Evolutionary conservation across 2,888 invertebrate genomes (phyloP).

Genomic region (Brachynemurus nebulosus): DNA sequence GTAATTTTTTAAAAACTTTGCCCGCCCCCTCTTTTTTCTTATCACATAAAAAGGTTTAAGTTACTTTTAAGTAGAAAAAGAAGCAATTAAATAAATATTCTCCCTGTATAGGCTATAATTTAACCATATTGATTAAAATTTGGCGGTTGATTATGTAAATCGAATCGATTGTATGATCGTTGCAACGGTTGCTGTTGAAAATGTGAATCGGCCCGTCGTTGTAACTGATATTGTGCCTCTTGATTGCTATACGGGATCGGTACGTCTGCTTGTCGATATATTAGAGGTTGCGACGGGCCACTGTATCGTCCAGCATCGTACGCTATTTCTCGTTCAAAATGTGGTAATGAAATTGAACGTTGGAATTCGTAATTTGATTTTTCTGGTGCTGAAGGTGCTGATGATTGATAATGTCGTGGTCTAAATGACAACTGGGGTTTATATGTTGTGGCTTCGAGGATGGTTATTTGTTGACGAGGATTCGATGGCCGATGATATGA

Average conservation of each 20-base stretch:
- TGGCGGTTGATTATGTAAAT: too few relatives aligned
- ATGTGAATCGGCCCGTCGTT: slow-evolving; percentile 2
- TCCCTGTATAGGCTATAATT: too few relatives aligned
- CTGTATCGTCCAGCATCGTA: slow-evolving; percentile 16
- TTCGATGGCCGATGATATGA: slow-evolving; percentile 26
- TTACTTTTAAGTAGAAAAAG: too few relatives aligned
- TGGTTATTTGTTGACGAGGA: slow-evolving; percentile 15
- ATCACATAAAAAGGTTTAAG: too few relatives aligned
- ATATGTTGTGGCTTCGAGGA: slow-evolving; percentile 11
- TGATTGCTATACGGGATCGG: background rate
- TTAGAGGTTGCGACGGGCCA: slow-evolving; percentile 22
- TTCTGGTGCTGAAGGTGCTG: background rate
- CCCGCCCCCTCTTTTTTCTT: too few relatives aligned
- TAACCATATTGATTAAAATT: too few relatives aligned
- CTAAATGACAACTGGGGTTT: slow-evolving; percentile 4
- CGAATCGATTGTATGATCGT: background rate
- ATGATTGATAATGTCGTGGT: slow-evolving; percentile 12
- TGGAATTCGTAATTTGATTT: background rate
- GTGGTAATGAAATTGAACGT: background rate
- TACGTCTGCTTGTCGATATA: slow-evolving; percentile 19
- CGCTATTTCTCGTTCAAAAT: slow-evolving; percentile 4
- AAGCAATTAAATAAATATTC: too few relatives aligned
- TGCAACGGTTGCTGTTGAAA: slow-evolving; percentile 5
- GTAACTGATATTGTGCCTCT: background rate
- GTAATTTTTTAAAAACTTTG: too few relatives aligned